These are phyloP conservation scores for Anastrepha obliqua DNA, from an alignment of 1,140 invertebrate genomes.

Conservation along the genomic window DNA sequence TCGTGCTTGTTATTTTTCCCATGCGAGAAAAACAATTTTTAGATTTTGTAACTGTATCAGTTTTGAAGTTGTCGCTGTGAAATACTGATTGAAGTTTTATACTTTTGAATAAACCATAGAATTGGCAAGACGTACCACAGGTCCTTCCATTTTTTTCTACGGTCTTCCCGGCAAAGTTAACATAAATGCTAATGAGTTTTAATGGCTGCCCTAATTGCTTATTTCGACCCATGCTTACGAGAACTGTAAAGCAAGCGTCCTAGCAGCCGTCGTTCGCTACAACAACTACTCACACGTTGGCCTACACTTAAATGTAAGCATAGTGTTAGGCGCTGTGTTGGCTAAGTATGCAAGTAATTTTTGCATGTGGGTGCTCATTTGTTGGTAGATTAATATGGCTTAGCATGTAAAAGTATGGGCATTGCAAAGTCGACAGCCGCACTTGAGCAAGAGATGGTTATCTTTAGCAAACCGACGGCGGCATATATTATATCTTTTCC, in stretches of 20 bases:
- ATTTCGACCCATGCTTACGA: not conserved
- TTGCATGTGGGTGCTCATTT: not conserved
- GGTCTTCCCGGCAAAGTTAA: too few species aligned
- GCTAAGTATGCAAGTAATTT: not conserved
- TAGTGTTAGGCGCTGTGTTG: not conserved
- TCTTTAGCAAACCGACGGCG: not conserved
- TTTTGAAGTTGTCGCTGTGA: too few species aligned
- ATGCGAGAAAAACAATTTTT: too few species aligned
- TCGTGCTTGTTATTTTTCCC: too few species aligned
- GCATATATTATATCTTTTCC: not conserved
- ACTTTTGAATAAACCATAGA: too few species aligned
- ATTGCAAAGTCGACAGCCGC: not conserved
- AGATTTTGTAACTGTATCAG: too few species aligned
- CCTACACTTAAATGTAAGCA: not conserved
- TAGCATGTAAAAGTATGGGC: not conserved
- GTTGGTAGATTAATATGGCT: not conserved
- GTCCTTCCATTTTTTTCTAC: too few species aligned
- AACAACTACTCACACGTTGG: not conserved
- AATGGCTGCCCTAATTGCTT: not conserved
- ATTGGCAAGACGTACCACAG: too few species aligned
- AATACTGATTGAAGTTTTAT: too few species aligned
- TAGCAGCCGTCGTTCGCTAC: not conserved
- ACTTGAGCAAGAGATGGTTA: not conserved
- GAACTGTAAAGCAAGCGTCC: not conserved
- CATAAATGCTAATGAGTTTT: constrained; percentile 23